Evolutionary conservation across 1,140 invertebrate species (phyloP).

Genomic region (Sarcophaga peregrina): DNA sequence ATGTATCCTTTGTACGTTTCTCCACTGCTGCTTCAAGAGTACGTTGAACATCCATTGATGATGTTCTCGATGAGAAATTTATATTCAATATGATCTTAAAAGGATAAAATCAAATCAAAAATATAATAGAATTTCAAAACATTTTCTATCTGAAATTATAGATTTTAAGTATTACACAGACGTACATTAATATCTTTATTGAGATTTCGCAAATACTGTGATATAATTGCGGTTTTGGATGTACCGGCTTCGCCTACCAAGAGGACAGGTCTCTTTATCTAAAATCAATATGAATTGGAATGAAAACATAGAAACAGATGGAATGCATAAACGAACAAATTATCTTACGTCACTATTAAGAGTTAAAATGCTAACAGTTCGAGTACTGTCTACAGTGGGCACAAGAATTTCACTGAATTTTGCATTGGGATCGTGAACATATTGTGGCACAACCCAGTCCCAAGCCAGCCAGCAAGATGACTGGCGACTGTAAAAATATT

Average conservation of each 20-base stretch:
- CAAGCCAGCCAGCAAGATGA: slow-evolving; percentile 83
- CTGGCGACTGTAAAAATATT: slow-evolving; percentile 81
- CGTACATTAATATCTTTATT: slow-evolving; percentile 77
- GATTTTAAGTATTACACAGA: not conserved
- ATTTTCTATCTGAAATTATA: no score
- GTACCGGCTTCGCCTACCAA: slow-evolving; percentile 90
- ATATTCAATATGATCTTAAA: slow-evolving; percentile 78
- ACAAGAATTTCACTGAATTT: slow-evolving; percentile 87
- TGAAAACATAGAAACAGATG: no score
- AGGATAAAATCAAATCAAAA: slow-evolving; percentile 5
- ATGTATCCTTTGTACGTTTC: slow-evolving; percentile 89
- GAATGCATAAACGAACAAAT: not conserved
- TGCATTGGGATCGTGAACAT: slow-evolving; percentile 76
- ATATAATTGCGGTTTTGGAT: slow-evolving; percentile 89
- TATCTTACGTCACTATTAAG: slow-evolving; percentile 79
- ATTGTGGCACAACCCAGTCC: slow-evolving; percentile 80
- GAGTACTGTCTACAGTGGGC: slow-evolving; percentile 86
- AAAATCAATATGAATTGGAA: not conserved
- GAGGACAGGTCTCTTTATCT: slow-evolving; percentile 81
- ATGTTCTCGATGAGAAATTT: slow-evolving; percentile 91
- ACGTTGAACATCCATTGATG: slow-evolving; percentile 87
- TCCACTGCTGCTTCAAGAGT: slow-evolving; percentile 88
- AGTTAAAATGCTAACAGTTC: slow-evolving; percentile 80
- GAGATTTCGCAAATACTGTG: slow-evolving; percentile 81
- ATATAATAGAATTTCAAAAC: not conserved